A percentile compares a stretch with the other conserved stretches of the same genome.
Conservation (phyloP, 2,888 invertebrate genomes). For the Odontomyia ornata region DNA sequence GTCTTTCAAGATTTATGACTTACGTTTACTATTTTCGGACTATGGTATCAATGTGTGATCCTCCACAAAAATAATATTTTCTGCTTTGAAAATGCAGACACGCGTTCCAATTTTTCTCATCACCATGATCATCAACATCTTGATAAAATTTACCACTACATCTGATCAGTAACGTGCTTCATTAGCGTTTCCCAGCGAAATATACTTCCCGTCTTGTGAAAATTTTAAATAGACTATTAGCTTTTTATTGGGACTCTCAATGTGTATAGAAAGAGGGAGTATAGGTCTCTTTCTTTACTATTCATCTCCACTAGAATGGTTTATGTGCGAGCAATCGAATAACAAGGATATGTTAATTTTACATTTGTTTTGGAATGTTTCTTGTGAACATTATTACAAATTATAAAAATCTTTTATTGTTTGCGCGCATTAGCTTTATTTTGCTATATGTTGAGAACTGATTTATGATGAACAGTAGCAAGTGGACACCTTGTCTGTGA, state of each 20-base stretch:
- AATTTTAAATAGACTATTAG: slow-evolving; percentile 30
- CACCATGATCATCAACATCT: background rate
- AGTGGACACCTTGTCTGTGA: slow-evolving; percentile 8
- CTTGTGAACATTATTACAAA: background rate
- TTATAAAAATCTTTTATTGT: background rate
- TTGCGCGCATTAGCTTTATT: background rate
- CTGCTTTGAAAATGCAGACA: background rate
- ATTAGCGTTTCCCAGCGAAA: background rate
- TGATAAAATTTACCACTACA: slow-evolving; percentile 6
- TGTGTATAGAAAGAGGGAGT: background rate
- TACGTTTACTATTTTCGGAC: slow-evolving; percentile 42
- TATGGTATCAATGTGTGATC: background rate
- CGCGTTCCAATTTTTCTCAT: background rate
- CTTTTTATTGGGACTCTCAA: slow-evolving; percentile 2
- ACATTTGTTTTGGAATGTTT: slow-evolving; percentile 5
- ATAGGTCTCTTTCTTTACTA: too few relatives aligned
- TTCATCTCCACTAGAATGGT: background rate
- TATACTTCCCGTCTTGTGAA: background rate
- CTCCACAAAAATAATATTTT: background rate
- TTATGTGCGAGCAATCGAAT: background rate
- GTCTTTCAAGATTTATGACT: slow-evolving; percentile 44
- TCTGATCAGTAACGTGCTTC: background rate
- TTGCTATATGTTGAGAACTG: background rate
- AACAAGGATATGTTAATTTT: background rate
- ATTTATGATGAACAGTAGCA: slow-evolving; percentile 20